Conservation (phyloP, 2,797 vertebrate genomes). For the Linurgus olivaceus region DNA sequence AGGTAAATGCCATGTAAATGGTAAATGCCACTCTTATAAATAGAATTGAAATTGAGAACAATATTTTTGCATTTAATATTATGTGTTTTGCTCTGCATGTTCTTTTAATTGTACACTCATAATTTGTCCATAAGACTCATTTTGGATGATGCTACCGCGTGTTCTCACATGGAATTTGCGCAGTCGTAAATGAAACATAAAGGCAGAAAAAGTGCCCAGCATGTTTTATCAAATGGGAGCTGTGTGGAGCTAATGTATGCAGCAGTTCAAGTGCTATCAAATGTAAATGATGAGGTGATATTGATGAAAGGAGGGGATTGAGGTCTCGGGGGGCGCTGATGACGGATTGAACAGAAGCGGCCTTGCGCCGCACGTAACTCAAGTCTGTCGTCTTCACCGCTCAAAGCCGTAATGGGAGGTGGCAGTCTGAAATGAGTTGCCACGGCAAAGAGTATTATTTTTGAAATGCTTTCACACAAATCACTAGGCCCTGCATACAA, state of each 20-base stretch:
- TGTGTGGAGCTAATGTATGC: constrained; percentile 79
- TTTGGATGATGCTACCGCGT: background rate
- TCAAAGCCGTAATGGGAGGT: constrained; percentile 93
- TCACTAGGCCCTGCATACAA: constrained; percentile 88
- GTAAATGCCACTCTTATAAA: background rate
- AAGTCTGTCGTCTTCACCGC: constrained; percentile 90
- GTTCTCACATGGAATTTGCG: background rate
- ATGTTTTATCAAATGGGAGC: constrained; percentile 57
- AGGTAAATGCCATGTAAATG: background rate
- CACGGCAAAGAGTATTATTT: constrained; percentile 97
- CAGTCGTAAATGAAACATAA: constrained; percentile 54
- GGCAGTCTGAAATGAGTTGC: constrained; percentile 98
- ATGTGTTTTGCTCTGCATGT: background rate
- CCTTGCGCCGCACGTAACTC: constrained; percentile 80
- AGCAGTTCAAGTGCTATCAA: constrained; percentile 74
- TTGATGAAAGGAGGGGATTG: constrained; percentile 87
- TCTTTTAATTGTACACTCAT: background rate
- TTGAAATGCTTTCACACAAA: constrained; percentile 99
- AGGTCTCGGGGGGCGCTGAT: constrained; percentile 92
- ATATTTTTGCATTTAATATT: background rate
- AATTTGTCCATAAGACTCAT: background rate
- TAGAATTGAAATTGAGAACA: background rate
- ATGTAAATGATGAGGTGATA: constrained; percentile 87
- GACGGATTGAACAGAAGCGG: constrained; percentile 99
- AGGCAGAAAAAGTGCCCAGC: constrained; percentile 57